Percentiles rank a stretch among this genome's conserved stretches.
phyloP scores from a whole-genome alignment of 2,797 vertebrate genomes.

The Scolopax rusticola region DNA sequence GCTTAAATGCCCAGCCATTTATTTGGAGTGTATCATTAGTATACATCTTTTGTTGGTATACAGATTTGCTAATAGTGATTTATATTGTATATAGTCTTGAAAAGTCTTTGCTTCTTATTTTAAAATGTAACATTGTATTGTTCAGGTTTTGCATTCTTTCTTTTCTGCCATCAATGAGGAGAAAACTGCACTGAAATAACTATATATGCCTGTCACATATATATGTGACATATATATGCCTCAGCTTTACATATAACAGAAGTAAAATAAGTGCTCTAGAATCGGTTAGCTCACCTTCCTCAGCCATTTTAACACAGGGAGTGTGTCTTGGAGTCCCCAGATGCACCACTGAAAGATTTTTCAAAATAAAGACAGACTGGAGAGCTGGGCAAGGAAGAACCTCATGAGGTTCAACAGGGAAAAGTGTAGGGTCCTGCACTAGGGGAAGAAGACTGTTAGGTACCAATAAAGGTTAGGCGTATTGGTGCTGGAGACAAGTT shows the following conservation, averaged over 20 bases:
- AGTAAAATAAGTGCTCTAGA: not conserved
- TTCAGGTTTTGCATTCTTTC: not conserved
- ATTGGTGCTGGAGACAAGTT: no score
- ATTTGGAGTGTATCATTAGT: not conserved
- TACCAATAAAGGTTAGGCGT: no score
- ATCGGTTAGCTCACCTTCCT: not conserved
- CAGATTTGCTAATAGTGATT: not conserved
- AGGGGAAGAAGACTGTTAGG: no score
- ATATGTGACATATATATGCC: not conserved
- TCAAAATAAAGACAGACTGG: not conserved
- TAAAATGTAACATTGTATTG: not conserved
- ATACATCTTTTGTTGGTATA: not conserved
- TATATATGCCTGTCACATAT: not conserved
- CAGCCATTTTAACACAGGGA: not conserved
- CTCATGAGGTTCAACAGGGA: no score
- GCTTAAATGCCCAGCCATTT: conserved; percentile 14
- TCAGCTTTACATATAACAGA: not conserved
- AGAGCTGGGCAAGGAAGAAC: no score
- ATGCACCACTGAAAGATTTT: not conserved
- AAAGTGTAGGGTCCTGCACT: no score
- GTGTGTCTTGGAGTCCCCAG: not conserved
- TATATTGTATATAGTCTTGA: not conserved
- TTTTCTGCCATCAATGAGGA: not conserved
- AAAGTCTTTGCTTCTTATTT: not conserved
- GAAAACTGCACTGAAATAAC: not conserved